A percentile compares a stretch with the other conserved stretches of the same genome.
phyloP scores from a whole-genome alignment of 2,797 vertebrate genomes.

The Labroides dimidiatus region DNA sequence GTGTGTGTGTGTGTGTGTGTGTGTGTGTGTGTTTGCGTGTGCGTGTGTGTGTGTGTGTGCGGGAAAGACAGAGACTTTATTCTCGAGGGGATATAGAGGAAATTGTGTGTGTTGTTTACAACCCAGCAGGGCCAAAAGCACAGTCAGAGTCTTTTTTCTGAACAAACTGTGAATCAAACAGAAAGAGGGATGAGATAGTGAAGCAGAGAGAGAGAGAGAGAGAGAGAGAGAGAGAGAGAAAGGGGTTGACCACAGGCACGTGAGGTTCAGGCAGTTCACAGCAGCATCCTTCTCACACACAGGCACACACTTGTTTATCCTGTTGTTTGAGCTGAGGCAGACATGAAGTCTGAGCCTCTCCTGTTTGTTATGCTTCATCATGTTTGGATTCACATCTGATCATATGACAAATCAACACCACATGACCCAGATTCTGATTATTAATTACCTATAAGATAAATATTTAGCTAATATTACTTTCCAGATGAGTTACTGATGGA shows the following conservation, averaged over 20 bases:
- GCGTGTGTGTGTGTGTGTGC: background rate
- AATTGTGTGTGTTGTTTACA: slow-evolving; percentile 43
- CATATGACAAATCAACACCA: too few relatives aligned
- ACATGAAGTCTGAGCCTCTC: background rate
- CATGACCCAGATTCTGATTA: too few relatives aligned
- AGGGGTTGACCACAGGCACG: slow-evolving; percentile 30
- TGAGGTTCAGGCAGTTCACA: slow-evolving; percentile 28
- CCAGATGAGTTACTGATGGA: too few relatives aligned
- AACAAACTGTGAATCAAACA: slow-evolving; percentile 33
- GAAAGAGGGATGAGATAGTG: slow-evolving; percentile 16
- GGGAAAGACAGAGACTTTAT: slow-evolving; percentile 15
- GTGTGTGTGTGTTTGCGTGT: background rate
- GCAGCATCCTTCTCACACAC: too few relatives aligned
- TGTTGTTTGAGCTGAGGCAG: slow-evolving; percentile 4
- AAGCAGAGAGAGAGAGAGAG: background rate
- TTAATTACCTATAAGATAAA: too few relatives aligned
- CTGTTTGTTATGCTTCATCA: too few relatives aligned
- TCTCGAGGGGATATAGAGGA: slow-evolving; percentile 26
- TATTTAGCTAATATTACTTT: too few relatives aligned
- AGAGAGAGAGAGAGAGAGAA: background rate
- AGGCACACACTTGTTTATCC: slow-evolving; percentile 34
- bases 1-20: background rate
- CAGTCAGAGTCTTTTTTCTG: slow-evolving; percentile 23
- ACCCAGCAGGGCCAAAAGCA: background rate
- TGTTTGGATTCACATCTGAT: too few relatives aligned